Base-by-base conservation (phyloP, 2,888 invertebrate species). In the Drosophila leonis region DNA sequence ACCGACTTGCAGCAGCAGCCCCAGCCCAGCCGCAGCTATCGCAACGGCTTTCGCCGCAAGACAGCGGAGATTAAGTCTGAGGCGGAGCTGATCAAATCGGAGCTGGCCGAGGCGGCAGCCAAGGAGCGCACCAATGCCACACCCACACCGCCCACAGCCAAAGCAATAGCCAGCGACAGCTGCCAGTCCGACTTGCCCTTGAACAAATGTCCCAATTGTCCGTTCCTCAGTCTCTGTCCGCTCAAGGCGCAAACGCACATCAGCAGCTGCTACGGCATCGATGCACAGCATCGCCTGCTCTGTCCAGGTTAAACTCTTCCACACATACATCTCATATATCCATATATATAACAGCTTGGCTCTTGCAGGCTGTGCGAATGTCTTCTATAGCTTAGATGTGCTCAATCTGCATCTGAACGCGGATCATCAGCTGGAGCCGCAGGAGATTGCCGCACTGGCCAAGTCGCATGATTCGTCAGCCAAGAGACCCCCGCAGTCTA, bases 331-430 rank as follows among this genome's bases (percentile, higher is more conserved):
- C 9, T 4, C 7, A 4, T 4, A 10, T 9, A 27, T 0, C 15
- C 18, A n/a, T 18, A 39, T 44, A 24, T 51, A 41, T 39, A 35
- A 61, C 35, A 0, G 13, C 24, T 9, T n/a, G 12, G 5, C 29
- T n/a, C 5, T 42, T 39, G 15, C 48, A 91, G 91, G 95, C 10
- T 96, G 96, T 87, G 91, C 94, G 1, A 95, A 95, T 88, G 92
- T 95, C 3, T 96, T 96, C 86, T 95, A 94, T 82, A 94, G 94
- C 12, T 94, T 94, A 81, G 94, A 95, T 82, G 95, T 95, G 0
- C 91, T 96, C 0, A 93, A 95, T 78, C 94, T 94, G 7, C 96
- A 96, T 90, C 92, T 96, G 7, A 94, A 95, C 29, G 94, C 95
- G 82, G 96, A 96, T 90, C 96, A 96, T 90, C 94, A 95, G 91